phyloP scores from a whole-genome alignment of 2,888 invertebrate genomes.

The Steromphala cineraria region DNA sequence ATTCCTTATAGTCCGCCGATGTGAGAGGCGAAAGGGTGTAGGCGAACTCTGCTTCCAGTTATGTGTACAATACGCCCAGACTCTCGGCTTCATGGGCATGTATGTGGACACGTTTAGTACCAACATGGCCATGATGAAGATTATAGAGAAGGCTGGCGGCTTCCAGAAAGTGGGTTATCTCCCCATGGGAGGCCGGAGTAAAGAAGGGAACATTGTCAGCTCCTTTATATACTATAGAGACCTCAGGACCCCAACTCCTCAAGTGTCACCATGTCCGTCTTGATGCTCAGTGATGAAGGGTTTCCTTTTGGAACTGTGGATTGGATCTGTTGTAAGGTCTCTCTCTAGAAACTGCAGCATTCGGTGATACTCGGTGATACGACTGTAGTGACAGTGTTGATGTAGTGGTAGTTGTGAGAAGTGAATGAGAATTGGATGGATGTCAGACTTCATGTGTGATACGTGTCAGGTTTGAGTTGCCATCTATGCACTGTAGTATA shows the following conservation, averaged over 20 bases:
- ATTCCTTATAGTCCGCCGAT: slow-evolving; percentile 35
- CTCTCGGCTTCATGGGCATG: slow-evolving; percentile 50
- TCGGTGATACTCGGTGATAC: neutral
- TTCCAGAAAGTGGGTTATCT: slow-evolving; percentile 49
- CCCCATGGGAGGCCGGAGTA: slow-evolving; percentile 52
- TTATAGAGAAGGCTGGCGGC: slow-evolving; percentile 46
- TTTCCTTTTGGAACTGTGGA: neutral
- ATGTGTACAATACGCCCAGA: slow-evolving; percentile 43
- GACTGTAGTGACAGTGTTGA: too few species aligned
- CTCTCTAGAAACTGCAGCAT: neutral
- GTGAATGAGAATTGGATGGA: too few species aligned
- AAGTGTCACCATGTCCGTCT: neutral
- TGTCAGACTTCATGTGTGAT: too few species aligned
- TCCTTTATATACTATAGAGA: slow-evolving; percentile 48
- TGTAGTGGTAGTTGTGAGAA: too few species aligned
- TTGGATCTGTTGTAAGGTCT: neutral
- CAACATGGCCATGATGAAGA: slow-evolving; percentile 48
- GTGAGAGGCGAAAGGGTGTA: slow-evolving; percentile 42
- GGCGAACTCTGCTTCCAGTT: slow-evolving; percentile 47
- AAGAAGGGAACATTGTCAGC: slow-evolving; percentile 42
- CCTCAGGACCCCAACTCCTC: slow-evolving; percentile 6
- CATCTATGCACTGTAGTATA: too few species aligned
- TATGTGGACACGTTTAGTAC: slow-evolving; percentile 57
- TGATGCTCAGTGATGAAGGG: neutral
- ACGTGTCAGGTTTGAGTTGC: too few species aligned